Percentiles rank a stretch among this genome's conserved stretches.
Evolutionary conservation across 2,888 invertebrate species (phyloP).

Genomic region (Koerneria pararmatus): DNA sequence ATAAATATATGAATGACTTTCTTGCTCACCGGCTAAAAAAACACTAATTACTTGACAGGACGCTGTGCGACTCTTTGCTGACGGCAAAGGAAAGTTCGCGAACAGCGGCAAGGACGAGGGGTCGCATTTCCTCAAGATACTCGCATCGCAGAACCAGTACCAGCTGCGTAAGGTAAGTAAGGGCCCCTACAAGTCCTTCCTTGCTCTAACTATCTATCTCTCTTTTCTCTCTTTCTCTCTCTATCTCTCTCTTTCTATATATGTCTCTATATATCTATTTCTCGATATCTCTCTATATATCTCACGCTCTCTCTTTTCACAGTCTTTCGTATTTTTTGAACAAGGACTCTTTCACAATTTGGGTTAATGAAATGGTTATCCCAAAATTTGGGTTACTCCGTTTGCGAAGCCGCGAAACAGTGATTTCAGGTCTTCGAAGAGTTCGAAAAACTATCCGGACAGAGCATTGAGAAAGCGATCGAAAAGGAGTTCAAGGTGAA

Average conservation of each 20-base stretch:
- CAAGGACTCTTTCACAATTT: too few species aligned
- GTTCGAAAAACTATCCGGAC: constrained; percentile 49
- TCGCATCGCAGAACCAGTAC: constrained; percentile 46
- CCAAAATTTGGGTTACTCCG: background rate
- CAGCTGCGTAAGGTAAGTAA: constrained; percentile 48
- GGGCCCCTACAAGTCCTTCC: constrained; percentile 62
- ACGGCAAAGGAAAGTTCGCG: constrained; percentile 41
- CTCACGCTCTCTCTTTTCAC: background rate
- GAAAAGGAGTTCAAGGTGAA: constrained; percentile 59
- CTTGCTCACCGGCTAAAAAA: too few species aligned
- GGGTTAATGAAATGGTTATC: too few species aligned
- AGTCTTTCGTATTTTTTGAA: too few species aligned
- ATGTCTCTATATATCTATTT: background rate
- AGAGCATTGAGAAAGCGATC: constrained; percentile 59
- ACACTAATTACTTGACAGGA: constrained; percentile 37
- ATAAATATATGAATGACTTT: too few species aligned
- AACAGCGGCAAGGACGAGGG: constrained; percentile 37
- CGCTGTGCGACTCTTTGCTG: constrained; percentile 44
- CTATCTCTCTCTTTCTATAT: background rate
- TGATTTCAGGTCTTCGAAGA: constrained; percentile 43
- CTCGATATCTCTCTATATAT: background rate
- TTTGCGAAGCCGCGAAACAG: background rate
- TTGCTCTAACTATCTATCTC: constrained; percentile 20
- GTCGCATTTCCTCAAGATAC: constrained; percentile 40
- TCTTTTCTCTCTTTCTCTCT: background rate